Conservation (phyloP, 2,113 vertebrate species). For the Desmodus rotundus region DNA sequence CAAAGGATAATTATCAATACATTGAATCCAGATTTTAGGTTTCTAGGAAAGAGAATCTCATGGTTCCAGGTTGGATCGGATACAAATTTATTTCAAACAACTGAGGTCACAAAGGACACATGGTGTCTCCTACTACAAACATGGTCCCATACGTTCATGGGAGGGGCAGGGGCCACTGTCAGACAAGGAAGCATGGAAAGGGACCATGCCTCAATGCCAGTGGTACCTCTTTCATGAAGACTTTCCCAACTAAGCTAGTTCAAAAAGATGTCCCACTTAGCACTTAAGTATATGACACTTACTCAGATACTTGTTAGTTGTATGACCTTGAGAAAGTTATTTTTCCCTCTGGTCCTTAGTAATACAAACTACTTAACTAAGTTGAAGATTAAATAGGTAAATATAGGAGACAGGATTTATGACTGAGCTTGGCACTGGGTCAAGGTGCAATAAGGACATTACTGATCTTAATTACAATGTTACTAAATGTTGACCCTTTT, state of each 20-base stretch:
- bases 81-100: conserved; percentile 26
- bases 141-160: rapidly evolving
- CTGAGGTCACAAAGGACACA: neutral
- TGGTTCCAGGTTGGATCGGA: neutral
- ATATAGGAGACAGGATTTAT: neutral
- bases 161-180: neutral
- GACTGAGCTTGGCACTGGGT: neutral
- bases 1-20: conserved; percentile 3
- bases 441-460: neutral
- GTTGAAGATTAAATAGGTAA: neutral
- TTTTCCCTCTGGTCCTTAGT: neutral
- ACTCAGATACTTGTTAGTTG: neutral
- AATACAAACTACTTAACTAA: neutral
- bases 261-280: neutral
- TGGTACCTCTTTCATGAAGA: neutral
- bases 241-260: neutral
- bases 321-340: neutral
- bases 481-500: neutral
- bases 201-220: neutral
- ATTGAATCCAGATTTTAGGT: conserved; percentile 13
- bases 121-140: neutral
- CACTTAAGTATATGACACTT: neutral
- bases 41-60: conserved; percentile 28
- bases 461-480: neutral
- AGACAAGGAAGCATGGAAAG: neutral